Percentiles rank a stretch among this genome's conserved stretches.
Evolutionary conservation across 2,888 invertebrate genomes (phyloP).

Genomic region (Synergus japonicus): DNA sequence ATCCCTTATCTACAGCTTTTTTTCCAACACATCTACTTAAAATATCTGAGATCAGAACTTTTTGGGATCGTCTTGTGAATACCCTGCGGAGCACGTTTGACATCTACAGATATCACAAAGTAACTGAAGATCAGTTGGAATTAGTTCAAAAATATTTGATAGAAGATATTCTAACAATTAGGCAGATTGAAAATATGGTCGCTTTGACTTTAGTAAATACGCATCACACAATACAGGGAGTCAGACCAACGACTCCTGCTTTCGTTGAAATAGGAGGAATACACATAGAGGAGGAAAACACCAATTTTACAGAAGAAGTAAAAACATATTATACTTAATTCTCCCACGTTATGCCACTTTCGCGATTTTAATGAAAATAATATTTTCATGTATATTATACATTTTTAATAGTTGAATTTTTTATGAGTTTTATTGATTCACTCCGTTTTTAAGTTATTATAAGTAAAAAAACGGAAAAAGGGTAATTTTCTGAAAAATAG

Average conservation of each 20-base stretch:
- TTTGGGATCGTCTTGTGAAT: constrained; percentile 57
- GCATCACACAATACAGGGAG: constrained; percentile 77
- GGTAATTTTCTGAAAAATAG: too few species aligned
- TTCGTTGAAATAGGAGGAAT: constrained; percentile 80
- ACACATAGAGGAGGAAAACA: constrained; percentile 75
- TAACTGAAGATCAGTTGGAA: constrained; percentile 53
- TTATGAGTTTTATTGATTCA: too few species aligned
- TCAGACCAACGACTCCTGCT: constrained; percentile 76
- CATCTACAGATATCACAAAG: neutral
- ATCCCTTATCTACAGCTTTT: constrained; percentile 55
- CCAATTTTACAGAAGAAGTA: constrained; percentile 60
- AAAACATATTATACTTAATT: neutral
- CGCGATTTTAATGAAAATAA: too few species aligned
- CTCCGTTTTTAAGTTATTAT: too few species aligned
- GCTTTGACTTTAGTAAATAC: constrained; percentile 79
- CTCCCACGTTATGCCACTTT: too few species aligned
- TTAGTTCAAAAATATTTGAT: constrained; percentile 62
- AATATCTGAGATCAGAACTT: constrained; percentile 38
- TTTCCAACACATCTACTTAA: neutral
- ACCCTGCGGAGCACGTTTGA: constrained; percentile 2
- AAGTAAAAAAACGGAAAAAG: too few species aligned
- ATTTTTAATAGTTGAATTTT: neutral
- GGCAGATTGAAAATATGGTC: constrained; percentile 76
- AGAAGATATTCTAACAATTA: constrained; percentile 72
- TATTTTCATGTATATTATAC: too few species aligned